Percentiles rank a stretch among this genome's conserved stretches.
Evolutionary conservation across 2,888 invertebrate species (phyloP).

Genomic region (Lissonota sp.): DNA sequence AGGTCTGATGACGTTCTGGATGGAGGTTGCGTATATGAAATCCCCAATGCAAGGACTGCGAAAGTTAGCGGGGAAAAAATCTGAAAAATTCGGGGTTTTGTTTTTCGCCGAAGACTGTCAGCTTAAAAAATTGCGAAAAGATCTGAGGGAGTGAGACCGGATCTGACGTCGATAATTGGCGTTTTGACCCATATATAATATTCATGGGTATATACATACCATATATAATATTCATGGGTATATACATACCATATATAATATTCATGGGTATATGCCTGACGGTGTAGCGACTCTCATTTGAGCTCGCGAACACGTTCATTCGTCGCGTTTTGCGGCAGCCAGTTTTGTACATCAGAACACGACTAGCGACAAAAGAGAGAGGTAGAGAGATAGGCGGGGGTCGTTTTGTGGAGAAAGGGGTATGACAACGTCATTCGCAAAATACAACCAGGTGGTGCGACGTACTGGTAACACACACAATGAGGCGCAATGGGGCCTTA

Average conservation of each 20-base stretch:
- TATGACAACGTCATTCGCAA: conserved; percentile 47
- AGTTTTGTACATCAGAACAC: conserved; percentile 6
- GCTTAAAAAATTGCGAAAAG: too few relatives aligned
- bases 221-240: not conserved
- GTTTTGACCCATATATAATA: too few relatives aligned
- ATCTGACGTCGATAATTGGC: too few relatives aligned
- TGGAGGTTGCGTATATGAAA: too few relatives aligned
- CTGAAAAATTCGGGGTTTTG: too few relatives aligned
- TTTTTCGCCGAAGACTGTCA: too few relatives aligned
- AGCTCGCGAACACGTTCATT: conserved; percentile 38
- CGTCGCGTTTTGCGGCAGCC: conserved; percentile 38
- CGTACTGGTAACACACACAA: conserved; percentile 36
- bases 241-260: not conserved
- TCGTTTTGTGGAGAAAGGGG: not conserved
- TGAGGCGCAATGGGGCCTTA: conserved; percentile 43
- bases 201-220: not conserved
- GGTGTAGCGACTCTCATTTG: conserved; percentile 15
- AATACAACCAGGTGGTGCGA: conserved; percentile 48
- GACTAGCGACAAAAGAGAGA: conserved; percentile 2
- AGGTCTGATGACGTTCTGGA: too few relatives aligned
- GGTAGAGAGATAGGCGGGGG: not conserved
- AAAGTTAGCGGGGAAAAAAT: too few relatives aligned
- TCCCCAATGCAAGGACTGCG: too few relatives aligned
- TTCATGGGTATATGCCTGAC: not conserved
- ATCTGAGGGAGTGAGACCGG: too few relatives aligned